Evolutionary conservation across 1,140 invertebrate genomes (phyloP).

Genomic region (Drosophila orosa): DNA sequence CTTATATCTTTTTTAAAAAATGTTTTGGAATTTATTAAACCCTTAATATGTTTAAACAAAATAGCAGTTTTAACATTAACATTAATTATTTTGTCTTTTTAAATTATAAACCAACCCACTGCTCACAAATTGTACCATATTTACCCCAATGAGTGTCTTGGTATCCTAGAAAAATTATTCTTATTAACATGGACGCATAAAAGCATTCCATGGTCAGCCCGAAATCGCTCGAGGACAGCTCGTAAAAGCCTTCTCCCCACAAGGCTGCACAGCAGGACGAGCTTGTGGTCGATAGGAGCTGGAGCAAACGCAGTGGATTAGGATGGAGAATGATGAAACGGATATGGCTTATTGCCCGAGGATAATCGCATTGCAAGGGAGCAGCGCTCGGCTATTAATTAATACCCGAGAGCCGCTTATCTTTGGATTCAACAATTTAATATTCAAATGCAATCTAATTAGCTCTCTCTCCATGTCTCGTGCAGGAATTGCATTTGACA

Average conservation of each 20-base stretch:
- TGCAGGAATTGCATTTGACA: conserved; percentile 20
- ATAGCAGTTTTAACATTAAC: too few relatives aligned
- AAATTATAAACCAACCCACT: too few relatives aligned
- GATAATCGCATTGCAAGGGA: conserved; percentile 13
- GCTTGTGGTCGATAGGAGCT: not conserved
- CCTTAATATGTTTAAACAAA: not conserved
- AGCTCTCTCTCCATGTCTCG: conserved; percentile 1
- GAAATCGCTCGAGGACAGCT: conserved; percentile 35
- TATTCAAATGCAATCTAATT: conserved; percentile 47
- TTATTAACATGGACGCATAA: conserved; percentile 23
- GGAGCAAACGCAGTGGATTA: not conserved
- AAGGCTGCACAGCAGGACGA: conserved; percentile 26
- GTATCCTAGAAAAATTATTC: not conserved
- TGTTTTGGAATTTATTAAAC: not conserved
- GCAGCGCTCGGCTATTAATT: conserved; percentile 31
- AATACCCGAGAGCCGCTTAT: conserved; percentile 24
- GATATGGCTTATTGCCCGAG: conserved; percentile 19
- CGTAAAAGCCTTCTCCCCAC: conserved; percentile 25
- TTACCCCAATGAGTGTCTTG: too few relatives aligned
- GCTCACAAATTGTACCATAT: too few relatives aligned
- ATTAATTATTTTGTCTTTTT: too few relatives aligned
- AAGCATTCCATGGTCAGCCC: conserved; percentile 39
- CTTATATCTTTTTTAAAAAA: not conserved
- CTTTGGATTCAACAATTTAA: conserved; percentile 23
- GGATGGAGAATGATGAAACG: not conserved